phyloP scores from a whole-genome alignment of 2,113 vertebrate species.

The Typhlomys cinereus region DNA sequence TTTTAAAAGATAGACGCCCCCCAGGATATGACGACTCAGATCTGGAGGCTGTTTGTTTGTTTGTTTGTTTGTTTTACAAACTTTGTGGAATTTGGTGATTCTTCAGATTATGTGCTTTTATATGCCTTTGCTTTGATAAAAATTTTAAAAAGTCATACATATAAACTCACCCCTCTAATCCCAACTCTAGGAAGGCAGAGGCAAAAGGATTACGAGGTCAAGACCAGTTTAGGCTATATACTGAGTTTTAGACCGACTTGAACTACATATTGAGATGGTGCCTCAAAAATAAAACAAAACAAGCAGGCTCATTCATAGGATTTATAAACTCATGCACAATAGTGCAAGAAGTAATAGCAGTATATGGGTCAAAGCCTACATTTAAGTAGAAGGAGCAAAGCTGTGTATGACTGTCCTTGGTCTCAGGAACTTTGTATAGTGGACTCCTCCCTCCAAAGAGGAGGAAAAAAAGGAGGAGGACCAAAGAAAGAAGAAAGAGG shows the following conservation, averaged over 20 bases:
- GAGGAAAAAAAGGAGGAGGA: too few relatives aligned
- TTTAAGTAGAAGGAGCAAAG: too few relatives aligned
- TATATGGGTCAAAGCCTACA: not conserved
- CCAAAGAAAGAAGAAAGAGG: fast-evolving
- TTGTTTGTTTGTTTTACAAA: not conserved
- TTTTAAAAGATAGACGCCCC: not conserved
- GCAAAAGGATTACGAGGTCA: not conserved
- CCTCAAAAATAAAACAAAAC: not conserved
- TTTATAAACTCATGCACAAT: not conserved
- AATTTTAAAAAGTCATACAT: not conserved
- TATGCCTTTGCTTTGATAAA: conserved; percentile 14
- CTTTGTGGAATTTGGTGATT: not conserved
- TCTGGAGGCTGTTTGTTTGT: not conserved
- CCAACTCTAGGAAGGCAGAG: not conserved
- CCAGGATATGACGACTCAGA: not conserved
- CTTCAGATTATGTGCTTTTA: not conserved
- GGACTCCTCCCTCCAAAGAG: too few relatives aligned
- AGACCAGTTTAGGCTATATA: not conserved
- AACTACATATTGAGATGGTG: not conserved
- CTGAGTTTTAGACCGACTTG: too few relatives aligned
- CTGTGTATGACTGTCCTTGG: too few relatives aligned
- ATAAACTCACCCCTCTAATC: not conserved
- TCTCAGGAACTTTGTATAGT: too few relatives aligned
- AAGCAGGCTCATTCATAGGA: not conserved
- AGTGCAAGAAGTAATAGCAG: not conserved